These are phyloP conservation scores for Saccopteryx bilineata DNA, from an alignment of 2,113 vertebrate genomes.

Conservation along the genomic window DNA sequence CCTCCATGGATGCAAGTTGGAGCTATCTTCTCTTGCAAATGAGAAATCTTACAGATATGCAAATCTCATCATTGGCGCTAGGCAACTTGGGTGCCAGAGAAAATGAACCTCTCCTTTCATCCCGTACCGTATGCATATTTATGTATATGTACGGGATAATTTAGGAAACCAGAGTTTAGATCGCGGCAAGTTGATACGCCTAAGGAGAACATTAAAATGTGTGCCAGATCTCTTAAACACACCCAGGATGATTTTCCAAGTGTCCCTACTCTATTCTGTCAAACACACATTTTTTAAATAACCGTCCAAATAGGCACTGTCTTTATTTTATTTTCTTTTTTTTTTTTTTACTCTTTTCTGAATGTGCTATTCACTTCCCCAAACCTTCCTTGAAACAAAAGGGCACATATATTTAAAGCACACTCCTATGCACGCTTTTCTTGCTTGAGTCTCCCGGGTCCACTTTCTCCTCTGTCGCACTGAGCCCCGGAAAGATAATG, in stretches of 20 bases:
- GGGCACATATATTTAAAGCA: fast-evolving
- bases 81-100: constrained; percentile 19
- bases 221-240: constrained; percentile 5
- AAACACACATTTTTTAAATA: constrained; percentile 8
- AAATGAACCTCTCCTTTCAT: constrained; percentile 34
- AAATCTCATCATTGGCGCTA: not conserved
- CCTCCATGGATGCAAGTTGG: constrained; percentile 76
- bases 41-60: constrained; percentile 35
- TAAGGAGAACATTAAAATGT: constrained; percentile 56
- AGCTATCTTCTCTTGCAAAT: constrained; percentile 47
- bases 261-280: not conserved
- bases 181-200: not conserved
- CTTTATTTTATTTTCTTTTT: not conserved
- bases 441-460: fast-evolving
- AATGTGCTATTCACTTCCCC: not conserved
- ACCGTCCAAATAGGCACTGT: not conserved
- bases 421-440: not conserved
- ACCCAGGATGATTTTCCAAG: not conserved
- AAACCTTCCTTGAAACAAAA: not conserved
- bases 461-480: not conserved
- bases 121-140: not conserved
- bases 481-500: not conserved
- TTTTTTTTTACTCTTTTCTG: not conserved
- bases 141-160: not conserved
- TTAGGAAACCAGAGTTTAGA: not conserved